phyloP scores from a whole-genome alignment of 2,797 vertebrate genomes.

The Taeniopygia guttata region DNA sequence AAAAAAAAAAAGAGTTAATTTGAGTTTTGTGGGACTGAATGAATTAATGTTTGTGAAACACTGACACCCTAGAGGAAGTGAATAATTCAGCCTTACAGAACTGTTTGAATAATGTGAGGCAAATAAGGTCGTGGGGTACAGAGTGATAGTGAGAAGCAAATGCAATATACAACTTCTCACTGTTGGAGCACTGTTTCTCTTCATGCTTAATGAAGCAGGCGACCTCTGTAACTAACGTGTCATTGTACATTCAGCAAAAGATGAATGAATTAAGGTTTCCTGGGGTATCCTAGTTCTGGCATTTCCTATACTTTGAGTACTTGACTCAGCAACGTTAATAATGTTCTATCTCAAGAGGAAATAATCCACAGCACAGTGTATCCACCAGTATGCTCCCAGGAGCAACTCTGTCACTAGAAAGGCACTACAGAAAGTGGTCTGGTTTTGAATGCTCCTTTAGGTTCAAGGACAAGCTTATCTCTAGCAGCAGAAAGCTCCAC shows the following conservation, averaged over 20 bases:
- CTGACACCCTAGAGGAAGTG: neutral
- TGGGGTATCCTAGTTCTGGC: neutral
- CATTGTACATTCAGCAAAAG: neutral
- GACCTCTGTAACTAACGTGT: neutral
- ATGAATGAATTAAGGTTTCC: neutral
- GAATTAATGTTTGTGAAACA: neutral
- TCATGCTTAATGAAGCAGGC: neutral
- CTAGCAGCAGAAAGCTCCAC: neutral
- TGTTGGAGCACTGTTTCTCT: neutral
- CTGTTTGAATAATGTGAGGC: neutral
- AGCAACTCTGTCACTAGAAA: neutral
- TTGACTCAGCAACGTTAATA: slow-evolving; percentile 4
- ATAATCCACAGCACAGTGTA: neutral
- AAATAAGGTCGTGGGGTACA: neutral
- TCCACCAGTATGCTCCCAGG: neutral
- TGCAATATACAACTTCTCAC: neutral
- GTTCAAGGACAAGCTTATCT: neutral
- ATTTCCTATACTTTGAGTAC: neutral
- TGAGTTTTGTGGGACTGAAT: neutral
- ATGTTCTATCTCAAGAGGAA: neutral
- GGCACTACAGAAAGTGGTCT: neutral
- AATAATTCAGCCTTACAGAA: neutral
- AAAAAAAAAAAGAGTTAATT: neutral
- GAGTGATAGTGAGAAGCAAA: neutral
- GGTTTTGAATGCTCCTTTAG: neutral